Conservation (phyloP, 2,797 vertebrate genomes). For the Psittacula echo region DNA sequence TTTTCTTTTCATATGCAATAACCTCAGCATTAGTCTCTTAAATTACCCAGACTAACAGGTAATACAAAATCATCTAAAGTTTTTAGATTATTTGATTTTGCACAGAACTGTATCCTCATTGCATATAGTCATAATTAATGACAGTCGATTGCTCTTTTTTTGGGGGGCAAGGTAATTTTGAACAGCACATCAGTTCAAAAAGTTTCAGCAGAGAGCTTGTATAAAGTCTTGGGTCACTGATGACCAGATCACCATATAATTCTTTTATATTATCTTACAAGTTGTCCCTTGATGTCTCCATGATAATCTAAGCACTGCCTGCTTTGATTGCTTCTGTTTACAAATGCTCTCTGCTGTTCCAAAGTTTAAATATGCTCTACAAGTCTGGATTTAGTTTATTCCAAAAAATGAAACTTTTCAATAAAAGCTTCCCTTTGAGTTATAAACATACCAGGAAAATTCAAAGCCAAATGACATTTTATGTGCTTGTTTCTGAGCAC, state of each 20-base stretch:
- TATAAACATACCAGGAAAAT: neutral
- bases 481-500: neutral
- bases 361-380: slow-evolving; percentile 26
- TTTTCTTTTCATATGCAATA: neutral
- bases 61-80: neutral
- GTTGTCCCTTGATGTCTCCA: slow-evolving; percentile 9
- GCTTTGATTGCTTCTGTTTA: slow-evolving; percentile 38
- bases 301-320: neutral
- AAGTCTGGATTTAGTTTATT: slow-evolving; percentile 29
- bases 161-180: neutral
- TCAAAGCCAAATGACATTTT: neutral
- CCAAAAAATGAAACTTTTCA: neutral
- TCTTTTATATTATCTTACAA: neutral
- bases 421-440: slow-evolving; percentile 1
- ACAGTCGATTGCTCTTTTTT: neutral
- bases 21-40: neutral
- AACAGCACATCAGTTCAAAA: neutral
- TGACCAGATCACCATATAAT: slow-evolving; percentile 3
- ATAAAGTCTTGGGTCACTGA: neutral
- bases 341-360: neutral
- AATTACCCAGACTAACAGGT: neutral
- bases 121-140: neutral
- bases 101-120: neutral
- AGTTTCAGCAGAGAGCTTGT: neutral
- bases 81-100: neutral